Evolutionary conservation across 2,888 invertebrate genomes (phyloP).

Genomic region (Horisme vitalbata): DNA sequence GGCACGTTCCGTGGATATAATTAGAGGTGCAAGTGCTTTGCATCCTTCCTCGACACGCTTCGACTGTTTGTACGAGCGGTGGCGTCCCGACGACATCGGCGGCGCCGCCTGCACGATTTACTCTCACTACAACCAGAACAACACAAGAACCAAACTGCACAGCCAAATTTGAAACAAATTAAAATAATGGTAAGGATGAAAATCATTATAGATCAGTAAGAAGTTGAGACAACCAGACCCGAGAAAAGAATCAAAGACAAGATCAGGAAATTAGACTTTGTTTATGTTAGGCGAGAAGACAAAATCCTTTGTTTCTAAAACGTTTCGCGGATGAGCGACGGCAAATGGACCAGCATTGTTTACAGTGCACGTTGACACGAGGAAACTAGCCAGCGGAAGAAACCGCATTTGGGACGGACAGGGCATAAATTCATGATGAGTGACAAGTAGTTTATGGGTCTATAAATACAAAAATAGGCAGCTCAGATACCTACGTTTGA

Average conservation of each 20-base stretch:
- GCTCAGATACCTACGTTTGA: constrained; percentile 68
- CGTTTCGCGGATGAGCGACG: constrained; percentile 63
- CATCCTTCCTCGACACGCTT: constrained; percentile 77
- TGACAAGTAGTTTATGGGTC: constrained; percentile 79
- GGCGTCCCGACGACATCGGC: constrained; percentile 72
- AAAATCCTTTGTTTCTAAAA: constrained; percentile 68
- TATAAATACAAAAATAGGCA: constrained; percentile 78
- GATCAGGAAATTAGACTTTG: constrained; percentile 78
- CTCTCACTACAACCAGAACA: constrained; percentile 43
- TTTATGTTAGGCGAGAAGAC: constrained; percentile 71
- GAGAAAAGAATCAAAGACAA: constrained; percentile 49
- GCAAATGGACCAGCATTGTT: constrained; percentile 63
- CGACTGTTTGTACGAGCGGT: constrained; percentile 68
- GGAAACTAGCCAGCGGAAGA: constrained; percentile 78
- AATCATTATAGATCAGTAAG: constrained; percentile 6
- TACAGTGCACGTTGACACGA: constrained; percentile 72
- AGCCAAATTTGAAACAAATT: constrained; percentile 36
- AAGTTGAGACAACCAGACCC: constrained; percentile 27
- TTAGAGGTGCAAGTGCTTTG: constrained; percentile 78
- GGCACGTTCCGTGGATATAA: constrained; percentile 69
- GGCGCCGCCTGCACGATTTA: constrained; percentile 78
- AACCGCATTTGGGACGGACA: constrained; percentile 76
- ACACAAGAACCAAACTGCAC: constrained; percentile 38
- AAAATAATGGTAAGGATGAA: constrained; percentile 31
- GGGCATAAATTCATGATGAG: constrained; percentile 73